These are phyloP conservation scores for Zophobas morio DNA, from an alignment of 1,140 invertebrate species.

Conservation along the genomic window DNA sequence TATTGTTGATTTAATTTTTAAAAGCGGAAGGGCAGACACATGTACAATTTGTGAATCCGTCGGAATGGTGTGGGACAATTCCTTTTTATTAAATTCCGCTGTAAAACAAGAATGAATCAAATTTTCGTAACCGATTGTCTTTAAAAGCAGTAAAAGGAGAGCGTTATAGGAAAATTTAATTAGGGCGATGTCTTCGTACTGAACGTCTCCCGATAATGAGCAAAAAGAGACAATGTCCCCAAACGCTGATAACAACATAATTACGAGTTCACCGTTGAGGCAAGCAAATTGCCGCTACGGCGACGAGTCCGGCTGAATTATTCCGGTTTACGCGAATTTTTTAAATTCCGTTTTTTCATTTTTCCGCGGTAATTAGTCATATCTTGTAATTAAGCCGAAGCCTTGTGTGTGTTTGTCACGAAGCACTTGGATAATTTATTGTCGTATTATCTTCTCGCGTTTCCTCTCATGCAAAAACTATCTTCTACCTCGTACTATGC, in stretches of 20 bases:
- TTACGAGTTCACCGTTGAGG: slow-evolving; percentile 38
- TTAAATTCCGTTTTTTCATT: slow-evolving; percentile 40
- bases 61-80: not conserved
- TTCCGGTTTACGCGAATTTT: slow-evolving; percentile 32
- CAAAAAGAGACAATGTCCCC: slow-evolving; percentile 41
- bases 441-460: slow-evolving; percentile 45
- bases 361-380: slow-evolving; percentile 48
- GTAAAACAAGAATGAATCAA: slow-evolving; percentile 1
- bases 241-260: slow-evolving; percentile 40
- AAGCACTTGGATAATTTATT: slow-evolving; percentile 45
- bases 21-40: not conserved
- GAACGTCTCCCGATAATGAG: slow-evolving; percentile 36
- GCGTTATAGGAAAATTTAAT: slow-evolving; percentile 39
- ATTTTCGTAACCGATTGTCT: slow-evolving; percentile 32
- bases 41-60: slow-evolving; percentile 5
- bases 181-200: slow-evolving; percentile 32
- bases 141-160: slow-evolving; percentile 13
- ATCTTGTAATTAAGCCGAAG: slow-evolving; percentile 49
- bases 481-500: slow-evolving; percentile 37
- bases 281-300: slow-evolving; percentile 39
- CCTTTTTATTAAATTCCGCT: slow-evolving; percentile 25
- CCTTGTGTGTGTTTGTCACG: slow-evolving; percentile 47
- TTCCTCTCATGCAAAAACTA: slow-evolving; percentile 49
- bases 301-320: slow-evolving; percentile 36
- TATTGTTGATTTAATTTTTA: slow-evolving; percentile 42